These are phyloP conservation scores for Drosophila insularis DNA, from an alignment of 1,140 invertebrate genomes.

Conservation along the genomic window DNA sequence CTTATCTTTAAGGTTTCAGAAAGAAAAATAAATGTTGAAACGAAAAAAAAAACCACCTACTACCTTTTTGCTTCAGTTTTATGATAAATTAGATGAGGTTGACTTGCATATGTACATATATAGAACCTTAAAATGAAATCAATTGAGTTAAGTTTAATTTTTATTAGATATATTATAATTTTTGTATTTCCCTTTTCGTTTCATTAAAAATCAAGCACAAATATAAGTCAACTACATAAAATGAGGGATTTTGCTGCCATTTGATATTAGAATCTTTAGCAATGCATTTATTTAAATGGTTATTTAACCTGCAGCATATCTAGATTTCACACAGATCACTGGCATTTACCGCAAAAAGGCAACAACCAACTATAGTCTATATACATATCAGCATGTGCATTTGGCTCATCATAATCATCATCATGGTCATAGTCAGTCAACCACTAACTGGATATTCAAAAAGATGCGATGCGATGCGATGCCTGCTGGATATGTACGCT, in stretches of 20 bases:
- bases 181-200: too few relatives aligned
- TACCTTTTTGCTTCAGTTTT: not conserved
- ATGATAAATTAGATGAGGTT: not conserved
- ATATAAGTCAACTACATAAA: too few relatives aligned
- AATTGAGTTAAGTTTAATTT: not conserved
- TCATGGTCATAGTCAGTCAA: not conserved
- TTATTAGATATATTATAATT: too few relatives aligned
- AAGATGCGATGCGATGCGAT: not conserved
- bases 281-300: conserved; percentile 4
- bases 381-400: conserved; percentile 11
- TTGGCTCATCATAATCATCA: not conserved
- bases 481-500: conserved; percentile 4
- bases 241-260: not conserved
- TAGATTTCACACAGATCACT: conserved; percentile 14
- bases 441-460: conserved; percentile 10
- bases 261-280: not conserved
- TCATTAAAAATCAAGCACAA: too few relatives aligned
- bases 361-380: not conserved
- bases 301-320: conserved; percentile 13
- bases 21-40: conserved; percentile 4
- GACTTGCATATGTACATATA: not conserved
- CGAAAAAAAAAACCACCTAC: not conserved
- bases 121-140: not conserved
- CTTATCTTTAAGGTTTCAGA: conserved; percentile 9
- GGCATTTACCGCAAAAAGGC: conserved; percentile 4